Conservation (phyloP, 2,888 invertebrate genomes). For the Calliopum simillimum region DNA sequence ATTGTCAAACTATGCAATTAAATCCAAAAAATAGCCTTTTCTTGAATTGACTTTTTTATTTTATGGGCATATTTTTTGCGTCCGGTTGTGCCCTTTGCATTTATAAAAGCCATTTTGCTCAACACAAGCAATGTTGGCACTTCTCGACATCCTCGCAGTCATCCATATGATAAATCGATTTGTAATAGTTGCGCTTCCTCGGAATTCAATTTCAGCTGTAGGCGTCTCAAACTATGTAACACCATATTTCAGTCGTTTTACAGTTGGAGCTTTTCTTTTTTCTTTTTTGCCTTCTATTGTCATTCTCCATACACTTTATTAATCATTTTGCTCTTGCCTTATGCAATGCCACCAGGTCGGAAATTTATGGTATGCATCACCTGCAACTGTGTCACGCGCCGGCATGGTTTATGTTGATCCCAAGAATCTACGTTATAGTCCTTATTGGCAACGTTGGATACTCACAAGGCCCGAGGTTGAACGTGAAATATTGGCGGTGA, state of each 20-base stretch:
- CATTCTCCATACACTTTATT: conserved; percentile 2
- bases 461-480: conserved; percentile 70
- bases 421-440: conserved; percentile 87
- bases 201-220: conserved; percentile 11
- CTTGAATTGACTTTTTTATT: too few relatives aligned
- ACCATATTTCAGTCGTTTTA: too few relatives aligned
- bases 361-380: conserved; percentile 89
- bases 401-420: conserved; percentile 96
- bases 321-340: not conserved
- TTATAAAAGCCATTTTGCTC: not conserved
- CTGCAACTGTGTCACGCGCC: conserved; percentile 91
- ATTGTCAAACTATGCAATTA: too few relatives aligned
- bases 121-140: not conserved
- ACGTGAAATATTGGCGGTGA: conserved; percentile 66
- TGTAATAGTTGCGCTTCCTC: conserved; percentile 29
- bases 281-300: conserved; percentile 7
- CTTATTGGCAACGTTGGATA: conserved; percentile 90
- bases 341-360: conserved; percentile 73
- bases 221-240: not conserved
- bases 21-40: too few relatives aligned
- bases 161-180: conserved; percentile 37
- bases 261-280: not conserved
- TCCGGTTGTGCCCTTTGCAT: too few relatives aligned
- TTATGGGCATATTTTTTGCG: too few relatives aligned
- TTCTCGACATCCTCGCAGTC: not conserved